Evolutionary conservation across 2,113 vertebrate genomes (phyloP).

Genomic region (Oostethus manadensis): DNA sequence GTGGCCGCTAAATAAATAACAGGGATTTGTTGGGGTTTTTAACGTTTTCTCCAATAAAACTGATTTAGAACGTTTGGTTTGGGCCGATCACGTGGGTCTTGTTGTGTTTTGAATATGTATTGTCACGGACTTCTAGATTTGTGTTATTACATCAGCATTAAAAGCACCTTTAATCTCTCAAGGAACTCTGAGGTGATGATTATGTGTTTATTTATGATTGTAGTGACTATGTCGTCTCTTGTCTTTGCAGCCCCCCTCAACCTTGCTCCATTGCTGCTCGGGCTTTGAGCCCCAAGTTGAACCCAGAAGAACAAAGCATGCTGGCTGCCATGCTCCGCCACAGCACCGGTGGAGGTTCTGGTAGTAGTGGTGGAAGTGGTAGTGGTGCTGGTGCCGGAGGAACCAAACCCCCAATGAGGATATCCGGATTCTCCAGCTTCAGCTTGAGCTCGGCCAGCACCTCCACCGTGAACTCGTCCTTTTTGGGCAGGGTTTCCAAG

Average conservation of each 20-base stretch:
- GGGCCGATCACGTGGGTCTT: no score
- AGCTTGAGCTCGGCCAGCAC: slow-evolving; percentile 73
- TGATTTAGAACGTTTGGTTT: no score
- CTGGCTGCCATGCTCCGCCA: slow-evolving; percentile 65
- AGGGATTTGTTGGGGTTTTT: no score
- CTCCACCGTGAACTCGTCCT: slow-evolving; percentile 51
- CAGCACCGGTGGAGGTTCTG: slow-evolving; percentile 42
- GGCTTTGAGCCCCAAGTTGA: slow-evolving; percentile 31
- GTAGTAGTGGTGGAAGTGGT: slow-evolving; percentile 14
- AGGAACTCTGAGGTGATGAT: no score
- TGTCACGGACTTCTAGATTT: no score
- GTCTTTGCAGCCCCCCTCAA: slow-evolving; percentile 23
- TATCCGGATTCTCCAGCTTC: slow-evolving; percentile 78
- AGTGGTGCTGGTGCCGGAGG: slow-evolving; percentile 60
- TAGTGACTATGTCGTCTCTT: slow-evolving; percentile 6
- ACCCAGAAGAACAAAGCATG: slow-evolving; percentile 50
- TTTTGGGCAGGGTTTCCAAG: slow-evolving; percentile 74
- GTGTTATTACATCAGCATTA: no score
- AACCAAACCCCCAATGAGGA: slow-evolving; percentile 80
- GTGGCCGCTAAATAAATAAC: no score
- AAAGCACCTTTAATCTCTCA: no score
- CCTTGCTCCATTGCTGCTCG: slow-evolving; percentile 10
- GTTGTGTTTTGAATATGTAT: no score
- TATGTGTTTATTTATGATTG: not conserved
- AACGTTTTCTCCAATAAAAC: no score